A percentile compares a stretch with the other conserved stretches of the same genome.
These are phyloP conservation scores for Pantherophis alleghaniensis DNA, from an alignment of 2,797 vertebrate species.

Conservation along the genomic window DNA sequence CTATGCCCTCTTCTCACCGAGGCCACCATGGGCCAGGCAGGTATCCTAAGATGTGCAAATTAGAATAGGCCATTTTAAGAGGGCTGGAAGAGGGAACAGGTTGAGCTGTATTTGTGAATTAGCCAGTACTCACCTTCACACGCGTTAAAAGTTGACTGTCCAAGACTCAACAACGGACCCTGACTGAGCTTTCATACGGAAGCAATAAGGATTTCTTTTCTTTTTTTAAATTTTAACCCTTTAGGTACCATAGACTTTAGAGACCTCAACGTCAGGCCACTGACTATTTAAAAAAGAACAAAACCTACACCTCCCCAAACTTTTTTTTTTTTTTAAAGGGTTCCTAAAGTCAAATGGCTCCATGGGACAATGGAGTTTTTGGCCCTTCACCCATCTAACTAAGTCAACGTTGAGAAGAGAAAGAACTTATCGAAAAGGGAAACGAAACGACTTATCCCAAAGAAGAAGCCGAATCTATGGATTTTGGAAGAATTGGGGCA, in stretches of 20 bases:
- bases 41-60: background rate
- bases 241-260: constrained; percentile 67
- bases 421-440: background rate
- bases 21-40: too few relatives aligned
- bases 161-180: constrained; percentile 77
- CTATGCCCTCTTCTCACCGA: rapidly evolving
- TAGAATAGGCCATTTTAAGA: background rate
- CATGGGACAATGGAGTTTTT: rapidly evolving
- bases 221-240: constrained; percentile 57
- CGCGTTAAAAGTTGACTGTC: constrained; percentile 74
- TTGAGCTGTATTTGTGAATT: constrained; percentile 81
- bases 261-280: constrained; percentile 4
- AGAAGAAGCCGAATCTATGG: background rate
- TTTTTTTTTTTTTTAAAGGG: too few relatives aligned
- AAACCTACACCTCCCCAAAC: background rate
- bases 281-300: background rate
- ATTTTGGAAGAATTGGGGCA: background rate
- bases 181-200: constrained; percentile 74
- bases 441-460: background rate
- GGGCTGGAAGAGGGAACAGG: constrained; percentile 63
- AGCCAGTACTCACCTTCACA: constrained; percentile 89
- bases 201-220: constrained; percentile 35
- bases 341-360: background rate
- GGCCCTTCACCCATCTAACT: background rate
- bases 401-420: background rate